phyloP scores from a whole-genome alignment of 2,797 vertebrate genomes.

The Pipistrellus nathusii region DNA sequence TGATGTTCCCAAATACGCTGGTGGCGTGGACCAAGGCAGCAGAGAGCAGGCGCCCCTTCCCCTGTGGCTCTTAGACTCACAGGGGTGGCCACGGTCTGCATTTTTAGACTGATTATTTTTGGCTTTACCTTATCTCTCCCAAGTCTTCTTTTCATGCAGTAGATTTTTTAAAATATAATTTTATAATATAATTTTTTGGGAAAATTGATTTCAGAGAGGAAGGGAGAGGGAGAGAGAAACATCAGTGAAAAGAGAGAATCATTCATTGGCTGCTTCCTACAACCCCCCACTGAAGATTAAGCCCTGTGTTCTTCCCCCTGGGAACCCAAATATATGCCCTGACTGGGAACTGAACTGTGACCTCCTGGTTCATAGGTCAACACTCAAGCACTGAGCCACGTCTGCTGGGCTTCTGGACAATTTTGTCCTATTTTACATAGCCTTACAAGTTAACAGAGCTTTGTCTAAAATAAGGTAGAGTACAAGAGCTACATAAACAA shows the following conservation, averaged over 20 bases:
- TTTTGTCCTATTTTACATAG: neutral
- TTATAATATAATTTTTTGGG: too few species aligned
- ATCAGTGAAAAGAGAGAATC: too few species aligned
- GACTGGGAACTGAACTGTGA: too few species aligned
- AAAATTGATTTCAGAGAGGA: too few species aligned
- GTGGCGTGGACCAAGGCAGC: neutral
- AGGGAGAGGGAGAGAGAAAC: too few species aligned
- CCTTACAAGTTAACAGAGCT: slow-evolving; percentile 1
- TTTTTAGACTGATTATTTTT: neutral
- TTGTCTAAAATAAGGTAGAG: slow-evolving; percentile 39
- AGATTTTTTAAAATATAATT: too few species aligned
- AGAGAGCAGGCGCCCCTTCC: neutral
- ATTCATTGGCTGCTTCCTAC: too few species aligned
- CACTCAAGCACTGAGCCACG: too few species aligned
- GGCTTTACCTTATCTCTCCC: neutral
- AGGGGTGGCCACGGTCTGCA: fast-evolving
- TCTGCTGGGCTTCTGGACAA: neutral
- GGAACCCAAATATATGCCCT: too few species aligned
- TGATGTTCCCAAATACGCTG: neutral
- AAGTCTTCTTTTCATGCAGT: neutral
- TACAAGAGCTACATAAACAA: neutral
- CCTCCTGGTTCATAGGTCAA: too few species aligned
- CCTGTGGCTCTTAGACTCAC: neutral
- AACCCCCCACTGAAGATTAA: too few species aligned
- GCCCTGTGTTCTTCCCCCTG: too few species aligned